Base-by-base conservation (phyloP, 1,140 invertebrate genomes). In the Ostrea edulis region DNA sequence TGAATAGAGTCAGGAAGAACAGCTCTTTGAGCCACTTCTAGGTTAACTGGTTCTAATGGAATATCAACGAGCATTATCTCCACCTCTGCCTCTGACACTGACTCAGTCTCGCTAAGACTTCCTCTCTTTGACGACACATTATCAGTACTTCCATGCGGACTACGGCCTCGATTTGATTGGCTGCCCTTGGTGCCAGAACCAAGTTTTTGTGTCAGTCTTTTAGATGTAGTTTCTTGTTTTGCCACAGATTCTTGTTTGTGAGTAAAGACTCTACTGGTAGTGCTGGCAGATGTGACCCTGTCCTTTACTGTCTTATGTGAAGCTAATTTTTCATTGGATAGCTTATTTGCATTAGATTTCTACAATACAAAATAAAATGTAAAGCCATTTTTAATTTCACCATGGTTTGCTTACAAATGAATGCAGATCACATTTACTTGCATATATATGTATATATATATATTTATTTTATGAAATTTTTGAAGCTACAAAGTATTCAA, bases 281-380 rank as follows among this genome's bases (percentile, higher is more conserved):
- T 29, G 14, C 22, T 71, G 22, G 8, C 7, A 8, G 68, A 71
- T 29, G 22, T 71, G 1, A 25, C 11, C 68, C 25, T 71, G 22
- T 71, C 68, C 12, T n/a, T 29, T 25, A 29, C 20, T 53, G 82
- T 29, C 17, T 52, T 82, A 17, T 82, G 44, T 22, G 82, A n/a
- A 11, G 82, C 44, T 52, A 51, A 22, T 17, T 51, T 53, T 52
- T 53, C 82, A 52, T n/a, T 82, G 44, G 25, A 81, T 29, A 14
- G 8, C 12, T 81, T 81, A 82, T 82, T n/a, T 9, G 44, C n/a
- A 82, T 22, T 82, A 52, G 53, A 53, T 82, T 52, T 82, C 82
- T 82, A 20, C n/a, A 52, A 82, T 29, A 82, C 3, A 53, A 82
- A 53, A 20, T 25, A 20, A 22, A 35, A 0, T 25, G 35, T n/a